These are phyloP conservation scores for Meteorus sp. DNA, from an alignment of 1,140 invertebrate species.

Conservation along the genomic window DNA sequence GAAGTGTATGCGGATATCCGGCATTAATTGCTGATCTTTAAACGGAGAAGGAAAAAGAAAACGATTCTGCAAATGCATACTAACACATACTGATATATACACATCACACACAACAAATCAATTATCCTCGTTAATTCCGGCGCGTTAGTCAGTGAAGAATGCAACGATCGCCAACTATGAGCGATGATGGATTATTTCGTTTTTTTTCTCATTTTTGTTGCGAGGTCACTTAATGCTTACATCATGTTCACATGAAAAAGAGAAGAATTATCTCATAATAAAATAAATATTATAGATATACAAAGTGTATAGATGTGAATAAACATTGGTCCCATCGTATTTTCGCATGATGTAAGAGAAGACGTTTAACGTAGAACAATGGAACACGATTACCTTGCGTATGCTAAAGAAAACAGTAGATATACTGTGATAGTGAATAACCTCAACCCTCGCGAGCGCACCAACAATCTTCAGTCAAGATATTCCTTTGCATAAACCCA, in stretches of 20 bases:
- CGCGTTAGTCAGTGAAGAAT: constrained; percentile 14
- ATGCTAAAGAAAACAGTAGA: too few species aligned
- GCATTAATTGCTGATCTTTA: constrained; percentile 13
- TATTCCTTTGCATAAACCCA: too few species aligned
- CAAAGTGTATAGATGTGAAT: neutral
- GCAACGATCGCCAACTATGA: neutral
- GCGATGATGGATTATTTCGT: neutral
- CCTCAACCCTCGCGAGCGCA: too few species aligned
- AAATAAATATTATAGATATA: neutral
- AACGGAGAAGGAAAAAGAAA: neutral
- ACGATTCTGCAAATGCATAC: too few species aligned
- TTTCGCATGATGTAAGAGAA: neutral
- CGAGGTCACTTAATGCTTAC: neutral
- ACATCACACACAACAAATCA: constrained; percentile 11
- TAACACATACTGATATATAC: too few species aligned
- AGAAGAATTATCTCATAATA: neutral
- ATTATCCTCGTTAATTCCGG: constrained; percentile 9
- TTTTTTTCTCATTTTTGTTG: constrained; percentile 12
- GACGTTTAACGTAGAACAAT: neutral
- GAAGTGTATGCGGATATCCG: neutral
- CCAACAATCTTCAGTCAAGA: neutral
- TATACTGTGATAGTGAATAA: neutral
- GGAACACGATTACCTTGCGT: neutral
- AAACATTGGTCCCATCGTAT: neutral
- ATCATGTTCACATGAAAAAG: neutral